Evolutionary conservation across 2,888 invertebrate species (phyloP), one percentile per base, ranked within the genome.

Genomic region (Mythimna ferrago): DNA sequence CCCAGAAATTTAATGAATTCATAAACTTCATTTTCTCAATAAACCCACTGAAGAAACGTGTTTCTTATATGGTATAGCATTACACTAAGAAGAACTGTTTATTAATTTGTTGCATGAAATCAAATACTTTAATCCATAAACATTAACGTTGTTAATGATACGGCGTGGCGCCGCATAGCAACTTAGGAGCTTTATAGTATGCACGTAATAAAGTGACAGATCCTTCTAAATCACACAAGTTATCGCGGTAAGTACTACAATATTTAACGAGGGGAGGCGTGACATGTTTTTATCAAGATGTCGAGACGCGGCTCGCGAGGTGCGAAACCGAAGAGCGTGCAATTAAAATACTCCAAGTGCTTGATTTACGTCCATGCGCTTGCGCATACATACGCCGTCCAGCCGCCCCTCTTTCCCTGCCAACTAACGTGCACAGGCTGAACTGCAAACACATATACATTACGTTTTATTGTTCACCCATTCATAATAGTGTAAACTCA

Each of bases 271-370:
- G 83, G 76, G 81, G 76, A 80, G 71, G 70, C 82, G 86, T 86
- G 89, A 87, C 89, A 88, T 80, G 87, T 86, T 86, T 86, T 87
- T 92, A 91, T 90, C 91, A 88, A 88, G 91, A 89, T 89, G 84
- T 83, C 72, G 83, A 78, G 77, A 70, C 81, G 83, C 91, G 88
- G 89, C 61, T 41, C 89, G 90, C 88, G 90, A 92, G 89, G 92
- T 91, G 91, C 89, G 90, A 92, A 92, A 89, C 85, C 87, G 83
- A 88, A 91, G 86, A 87, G 86, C 85, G 78, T 80, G 88, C 88
- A 90, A 91, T 90, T 91, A 90, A 90, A 91, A 90, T 89, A 87
- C 87, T 87, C 77, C 75, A 83, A 81, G 84, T 80, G 87, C 89
- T 89, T 92, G 92, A 92, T 91, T 91, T 92, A 91, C 87, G 86